Base-by-base conservation (phyloP, 2,797 vertebrate genomes). In the Gadopsis marmoratus region DNA sequence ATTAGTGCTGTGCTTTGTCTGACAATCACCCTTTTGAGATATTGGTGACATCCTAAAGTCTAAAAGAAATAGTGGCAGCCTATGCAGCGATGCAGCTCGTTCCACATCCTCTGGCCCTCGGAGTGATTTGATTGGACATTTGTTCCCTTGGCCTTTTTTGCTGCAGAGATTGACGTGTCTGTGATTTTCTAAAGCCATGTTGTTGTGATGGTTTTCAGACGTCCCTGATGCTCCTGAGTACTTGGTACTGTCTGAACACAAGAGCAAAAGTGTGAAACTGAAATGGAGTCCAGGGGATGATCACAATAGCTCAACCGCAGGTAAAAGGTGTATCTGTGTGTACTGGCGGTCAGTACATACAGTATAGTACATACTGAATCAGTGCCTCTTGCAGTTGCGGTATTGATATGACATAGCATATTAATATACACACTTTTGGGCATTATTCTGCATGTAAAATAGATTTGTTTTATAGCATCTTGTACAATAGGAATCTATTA, bases 221-320 rank as follows among this genome's bases (percentile, higher is more conserved):
- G 95, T 97, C 87, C 97, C 98, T 0, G 96, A 97, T 77, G 93
- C 97, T 0, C 97, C 98, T 0, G 93, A 94, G 90, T 91, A 95
- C 75, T 92, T 98, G 83, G 91, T 92, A 37, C 89, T 99, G 77
- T 97, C 96, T 0, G 97, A 98, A 59, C 94, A 89, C 85, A 96
- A 95, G 86, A 94, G 95, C 85, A 94, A 92, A 78, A 99, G 96
- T 37, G 92, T 98, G 71, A 97, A 95, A 11, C 93, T 99, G 48
- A 96, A 96, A 45, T 99, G 98, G 98, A 93, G 90, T 68, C 95
- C 96, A 0, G 97, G 97, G 50, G 95, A 97, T 16, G 94, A 90
- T 65, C 97, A 98, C 81, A 97, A 97, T 87, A 98, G 97, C 91
- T 94, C 95, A 14, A 90, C 95, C 65, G 96, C 93, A 45, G 98